Evolutionary conservation across 2,888 invertebrate genomes (phyloP).

Genomic region (Drosophila aldrichi): DNA sequence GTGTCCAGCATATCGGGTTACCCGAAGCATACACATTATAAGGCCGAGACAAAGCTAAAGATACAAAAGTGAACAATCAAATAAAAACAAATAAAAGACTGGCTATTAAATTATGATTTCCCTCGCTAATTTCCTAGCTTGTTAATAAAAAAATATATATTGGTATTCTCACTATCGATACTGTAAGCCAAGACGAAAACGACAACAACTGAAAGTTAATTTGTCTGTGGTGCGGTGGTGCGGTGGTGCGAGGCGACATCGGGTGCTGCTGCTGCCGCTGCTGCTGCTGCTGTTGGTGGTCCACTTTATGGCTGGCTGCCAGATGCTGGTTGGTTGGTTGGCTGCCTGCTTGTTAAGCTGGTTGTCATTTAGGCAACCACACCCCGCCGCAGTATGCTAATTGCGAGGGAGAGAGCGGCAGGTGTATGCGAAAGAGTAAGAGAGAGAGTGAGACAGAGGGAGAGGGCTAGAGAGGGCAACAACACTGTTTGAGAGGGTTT

Average conservation of each 20-base stretch:
- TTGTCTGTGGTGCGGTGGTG: conserved; percentile 43
- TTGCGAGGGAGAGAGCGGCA: conserved; percentile 67
- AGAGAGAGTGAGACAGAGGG: conserved; percentile 7
- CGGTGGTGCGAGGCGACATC: not conserved
- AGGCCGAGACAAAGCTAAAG: conserved; percentile 48
- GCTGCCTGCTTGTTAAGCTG: conserved; percentile 54
- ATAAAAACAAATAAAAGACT: conserved; percentile 53
- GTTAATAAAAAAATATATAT: conserved; percentile 76
- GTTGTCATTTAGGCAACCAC: conserved; percentile 72
- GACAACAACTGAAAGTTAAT: conserved; percentile 66
- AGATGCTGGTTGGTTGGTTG: conserved; percentile 72
- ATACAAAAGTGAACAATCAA: conserved; percentile 54
- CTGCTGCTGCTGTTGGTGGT: conserved; percentile 73
- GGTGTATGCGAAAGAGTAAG: conserved; percentile 21
- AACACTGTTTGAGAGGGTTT: conserved; percentile 16
- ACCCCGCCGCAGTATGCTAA: conserved; percentile 74
- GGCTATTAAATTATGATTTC: conserved; percentile 80
- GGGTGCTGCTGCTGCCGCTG: conserved; percentile 61
- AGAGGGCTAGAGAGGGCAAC: not conserved
- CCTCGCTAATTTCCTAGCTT: conserved; percentile 72
- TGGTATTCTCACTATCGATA: conserved; percentile 58
- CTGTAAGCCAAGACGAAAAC: conserved; percentile 40
- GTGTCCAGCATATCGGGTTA: conserved; percentile 55
- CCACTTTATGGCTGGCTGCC: conserved; percentile 78
- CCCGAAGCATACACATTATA: conserved; percentile 35